Conservation (phyloP, 2,888 invertebrate species). For the Patella caerulea region DNA sequence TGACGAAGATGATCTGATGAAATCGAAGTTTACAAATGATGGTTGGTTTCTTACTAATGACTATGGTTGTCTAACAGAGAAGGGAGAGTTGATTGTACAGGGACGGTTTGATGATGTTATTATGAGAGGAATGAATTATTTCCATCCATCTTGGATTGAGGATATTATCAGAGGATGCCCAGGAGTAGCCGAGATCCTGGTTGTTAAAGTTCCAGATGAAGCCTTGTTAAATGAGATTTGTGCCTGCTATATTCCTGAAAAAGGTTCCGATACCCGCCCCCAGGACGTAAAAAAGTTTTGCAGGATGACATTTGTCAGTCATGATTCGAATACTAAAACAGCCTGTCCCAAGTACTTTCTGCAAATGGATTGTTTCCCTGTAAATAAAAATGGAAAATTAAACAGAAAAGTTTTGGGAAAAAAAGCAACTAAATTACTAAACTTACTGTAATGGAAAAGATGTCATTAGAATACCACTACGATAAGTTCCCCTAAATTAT, state of each 20-base stretch:
- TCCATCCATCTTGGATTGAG: constrained; percentile 22
- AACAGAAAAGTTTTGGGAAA: not conserved
- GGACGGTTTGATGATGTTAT: constrained; percentile 23
- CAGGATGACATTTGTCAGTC: constrained; percentile 1
- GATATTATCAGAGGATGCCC: constrained; percentile 17
- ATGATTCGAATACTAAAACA: not conserved
- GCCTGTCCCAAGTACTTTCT: not conserved
- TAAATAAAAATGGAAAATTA: not conserved
- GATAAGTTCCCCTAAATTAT: too few relatives aligned
- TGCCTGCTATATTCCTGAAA: constrained; percentile 6
- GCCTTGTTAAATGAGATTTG: constrained; percentile 5
- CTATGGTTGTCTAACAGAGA: constrained; percentile 11
- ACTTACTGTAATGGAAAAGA: not conserved
- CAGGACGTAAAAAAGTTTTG: constrained; percentile 15
- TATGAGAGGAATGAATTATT: constrained; percentile 15
- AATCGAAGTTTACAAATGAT: not conserved
- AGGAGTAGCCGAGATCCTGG: not conserved
- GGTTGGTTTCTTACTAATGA: constrained; percentile 23
- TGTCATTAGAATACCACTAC: too few relatives aligned
- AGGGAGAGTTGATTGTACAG: constrained; percentile 21
- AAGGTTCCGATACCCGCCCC: not conserved
- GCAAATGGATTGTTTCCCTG: not conserved
- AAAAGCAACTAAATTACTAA: constrained; percentile 8
- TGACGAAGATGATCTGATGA: constrained; percentile 4
- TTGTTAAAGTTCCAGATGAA: constrained; percentile 13